Percentiles rank a stretch among this genome's conserved stretches.
Conservation (phyloP, 2,113 vertebrate species). For the Microcebus murinus region DNA sequence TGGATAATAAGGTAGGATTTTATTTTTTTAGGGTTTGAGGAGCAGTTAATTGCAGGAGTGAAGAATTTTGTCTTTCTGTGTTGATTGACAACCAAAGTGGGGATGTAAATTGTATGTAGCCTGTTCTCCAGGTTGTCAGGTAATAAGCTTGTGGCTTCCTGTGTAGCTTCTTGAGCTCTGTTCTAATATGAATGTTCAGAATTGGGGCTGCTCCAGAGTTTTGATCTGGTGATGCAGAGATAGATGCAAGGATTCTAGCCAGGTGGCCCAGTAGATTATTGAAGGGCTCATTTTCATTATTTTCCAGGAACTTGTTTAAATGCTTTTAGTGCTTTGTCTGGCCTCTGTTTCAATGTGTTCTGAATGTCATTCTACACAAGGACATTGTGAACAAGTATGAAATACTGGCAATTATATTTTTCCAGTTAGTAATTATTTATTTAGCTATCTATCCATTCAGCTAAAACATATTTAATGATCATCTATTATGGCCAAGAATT, state of each 20-base stretch:
- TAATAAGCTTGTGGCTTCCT: background rate
- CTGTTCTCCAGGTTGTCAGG: background rate
- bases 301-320: background rate
- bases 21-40: background rate
- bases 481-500: background rate
- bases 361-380: background rate
- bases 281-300: background rate
- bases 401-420: conserved; percentile 8
- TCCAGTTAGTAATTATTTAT: background rate
- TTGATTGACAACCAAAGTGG: background rate
- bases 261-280: background rate
- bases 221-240: background rate
- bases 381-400: background rate
- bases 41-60: background rate
- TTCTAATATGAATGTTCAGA: background rate
- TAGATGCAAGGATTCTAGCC: background rate
- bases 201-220: background rate
- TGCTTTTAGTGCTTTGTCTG: background rate
- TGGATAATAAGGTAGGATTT: background rate
- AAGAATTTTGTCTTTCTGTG: background rate
- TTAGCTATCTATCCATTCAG: background rate
- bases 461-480: conserved; percentile 10
- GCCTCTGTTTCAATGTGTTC: background rate
- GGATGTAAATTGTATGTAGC: background rate
- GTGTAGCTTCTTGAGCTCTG: background rate